Evolutionary conservation across 1,140 invertebrate genomes (phyloP).

Genomic region (Drosophila mauritiana): DNA sequence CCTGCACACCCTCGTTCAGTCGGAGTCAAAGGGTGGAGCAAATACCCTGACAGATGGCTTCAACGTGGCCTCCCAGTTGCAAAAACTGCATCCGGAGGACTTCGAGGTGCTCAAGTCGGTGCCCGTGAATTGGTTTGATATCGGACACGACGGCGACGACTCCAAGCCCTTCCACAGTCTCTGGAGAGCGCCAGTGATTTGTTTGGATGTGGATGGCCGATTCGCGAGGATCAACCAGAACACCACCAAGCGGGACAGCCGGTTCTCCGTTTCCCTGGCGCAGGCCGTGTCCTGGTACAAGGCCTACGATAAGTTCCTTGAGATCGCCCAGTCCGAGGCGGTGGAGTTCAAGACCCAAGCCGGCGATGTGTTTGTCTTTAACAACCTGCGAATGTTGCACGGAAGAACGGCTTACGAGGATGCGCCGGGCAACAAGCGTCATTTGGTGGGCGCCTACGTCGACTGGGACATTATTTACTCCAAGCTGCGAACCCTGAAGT

Average conservation of each 20-base stretch:
- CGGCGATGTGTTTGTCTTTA: conserved; percentile 89
- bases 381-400: conserved; percentile 89
- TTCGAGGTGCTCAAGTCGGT: conserved; percentile 86
- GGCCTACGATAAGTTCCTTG: conserved; percentile 86
- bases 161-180: conserved; percentile 87
- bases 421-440: conserved; percentile 86
- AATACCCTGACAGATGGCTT: conserved; percentile 88
- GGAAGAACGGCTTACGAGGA: conserved; percentile 88
- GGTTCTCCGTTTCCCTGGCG: conserved; percentile 87
- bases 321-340: conserved; percentile 85
- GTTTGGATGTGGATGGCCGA: conserved; percentile 85
- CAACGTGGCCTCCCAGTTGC: conserved; percentile 86
- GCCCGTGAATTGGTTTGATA: conserved; percentile 89
- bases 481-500: conserved; percentile 85
- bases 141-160: conserved; percentile 86
- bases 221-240: conserved; percentile 88
- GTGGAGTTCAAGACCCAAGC: conserved; percentile 87
- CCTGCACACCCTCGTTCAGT: conserved; percentile 89
- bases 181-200: conserved; percentile 87
- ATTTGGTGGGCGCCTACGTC: conserved; percentile 89
- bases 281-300: conserved; percentile 87
- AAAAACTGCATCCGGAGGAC: conserved; percentile 85
- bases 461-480: conserved; percentile 91
- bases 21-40: conserved; percentile 86
- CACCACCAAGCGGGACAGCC: conserved; percentile 88